These are phyloP conservation scores for Amphimallon solstitiale DNA, from an alignment of 2,888 invertebrate genomes.

Conservation along the genomic window DNA sequence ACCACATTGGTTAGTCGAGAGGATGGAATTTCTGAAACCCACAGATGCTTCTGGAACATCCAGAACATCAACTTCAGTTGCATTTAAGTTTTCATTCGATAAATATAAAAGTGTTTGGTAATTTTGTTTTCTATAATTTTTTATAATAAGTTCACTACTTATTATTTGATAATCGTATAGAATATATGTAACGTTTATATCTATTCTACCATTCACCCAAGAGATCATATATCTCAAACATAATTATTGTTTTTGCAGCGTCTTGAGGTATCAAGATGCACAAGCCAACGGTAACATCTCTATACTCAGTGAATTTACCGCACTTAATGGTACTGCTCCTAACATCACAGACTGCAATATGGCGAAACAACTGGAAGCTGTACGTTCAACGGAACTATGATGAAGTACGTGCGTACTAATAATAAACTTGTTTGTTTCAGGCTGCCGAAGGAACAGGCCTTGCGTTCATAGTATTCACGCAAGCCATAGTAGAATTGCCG, in stretches of 20 bases:
- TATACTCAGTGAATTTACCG: conserved; percentile 60
- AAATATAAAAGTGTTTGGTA: too few species aligned
- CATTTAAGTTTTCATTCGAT: too few species aligned
- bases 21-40: too few species aligned
- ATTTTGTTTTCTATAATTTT: too few species aligned
- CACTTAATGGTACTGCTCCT: conserved; percentile 59
- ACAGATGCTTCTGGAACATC: too few species aligned
- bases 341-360: conserved; percentile 76
- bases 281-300: conserved; percentile 59
- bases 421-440: conserved; percentile 64
- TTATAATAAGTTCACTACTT: too few species aligned
- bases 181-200: too few species aligned
- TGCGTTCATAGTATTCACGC: conserved; percentile 97
- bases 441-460: conserved; percentile 96
- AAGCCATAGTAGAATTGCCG: conserved; percentile 93
- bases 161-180: too few species aligned
- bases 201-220: too few species aligned
- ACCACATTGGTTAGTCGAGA: too few species aligned
- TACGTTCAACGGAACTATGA: conserved; percentile 58
- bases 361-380: conserved; percentile 79
- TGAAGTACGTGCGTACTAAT: neutral
- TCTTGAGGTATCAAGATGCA: neutral
- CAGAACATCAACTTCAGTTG: too few species aligned
- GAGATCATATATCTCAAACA: too few species aligned
- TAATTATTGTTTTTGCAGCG: neutral